Percentiles rank a stretch among this genome's conserved stretches.
phyloP scores from a whole-genome alignment of 1,140 invertebrate genomes.

The Drosophila setifemur region DNA sequence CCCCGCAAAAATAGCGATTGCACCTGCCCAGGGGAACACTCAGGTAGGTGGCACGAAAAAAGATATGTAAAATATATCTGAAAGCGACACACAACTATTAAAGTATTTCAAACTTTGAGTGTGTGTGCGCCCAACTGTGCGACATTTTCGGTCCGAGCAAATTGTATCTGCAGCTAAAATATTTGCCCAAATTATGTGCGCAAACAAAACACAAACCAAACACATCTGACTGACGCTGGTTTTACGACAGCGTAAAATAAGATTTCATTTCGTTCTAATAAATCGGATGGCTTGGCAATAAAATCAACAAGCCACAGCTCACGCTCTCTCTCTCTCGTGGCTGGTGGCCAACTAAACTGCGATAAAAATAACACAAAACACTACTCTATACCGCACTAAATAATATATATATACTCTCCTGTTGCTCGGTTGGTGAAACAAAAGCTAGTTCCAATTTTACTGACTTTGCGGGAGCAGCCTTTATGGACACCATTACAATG shows the following conservation, averaged over 20 bases:
- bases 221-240: slow-evolving; percentile 8
- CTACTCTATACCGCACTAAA: slow-evolving; percentile 16
- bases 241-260: slow-evolving; percentile 58
- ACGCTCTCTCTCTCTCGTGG: no score
- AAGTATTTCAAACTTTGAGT: slow-evolving; percentile 18
- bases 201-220: slow-evolving; percentile 9
- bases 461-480: slow-evolving; percentile 55
- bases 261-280: slow-evolving; percentile 73
- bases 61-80: slow-evolving; percentile 5
- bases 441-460: slow-evolving; percentile 52
- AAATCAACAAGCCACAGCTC: slow-evolving; percentile 53
- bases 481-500: slow-evolving; percentile 62
- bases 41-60: neutral
- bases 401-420: slow-evolving; percentile 1
- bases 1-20: slow-evolving; percentile 1
- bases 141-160: no score
- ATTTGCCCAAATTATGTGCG: slow-evolving; percentile 52
- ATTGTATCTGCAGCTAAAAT: no score
- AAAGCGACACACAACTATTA: slow-evolving; percentile 21
- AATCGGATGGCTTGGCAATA: slow-evolving; percentile 66
- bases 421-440: no score
- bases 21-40: slow-evolving; percentile 15
- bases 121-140: no score
- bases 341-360: slow-evolving; percentile 63
- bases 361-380: slow-evolving; percentile 69